A percentile compares a stretch with the other conserved stretches of the same genome.
Evolutionary conservation across 2,113 vertebrate genomes (phyloP).

Genomic region (Anguilla rostrata): DNA sequence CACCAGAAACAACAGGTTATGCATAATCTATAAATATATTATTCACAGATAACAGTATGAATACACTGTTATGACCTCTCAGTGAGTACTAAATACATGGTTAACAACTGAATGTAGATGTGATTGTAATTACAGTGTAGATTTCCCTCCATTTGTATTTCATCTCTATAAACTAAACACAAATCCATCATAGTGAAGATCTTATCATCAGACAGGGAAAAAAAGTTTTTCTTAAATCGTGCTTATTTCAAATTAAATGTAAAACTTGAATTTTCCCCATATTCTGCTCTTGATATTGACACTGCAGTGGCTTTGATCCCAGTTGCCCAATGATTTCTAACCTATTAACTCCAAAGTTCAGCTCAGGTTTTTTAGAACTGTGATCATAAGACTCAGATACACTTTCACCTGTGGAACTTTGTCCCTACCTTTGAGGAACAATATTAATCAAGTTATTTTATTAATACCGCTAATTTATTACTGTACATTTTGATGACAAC

Average conservation of each 20-base stretch:
- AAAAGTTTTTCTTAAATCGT: background rate
- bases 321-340: background rate
- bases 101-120: background rate
- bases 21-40: background rate
- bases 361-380: background rate
- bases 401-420: background rate
- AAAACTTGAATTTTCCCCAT: background rate
- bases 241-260: background rate
- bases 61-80: background rate
- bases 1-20: background rate
- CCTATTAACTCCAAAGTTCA: background rate
- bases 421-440: background rate
- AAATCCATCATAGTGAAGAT: too few species aligned
- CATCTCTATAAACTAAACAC: too few species aligned
- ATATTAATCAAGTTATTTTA: background rate
- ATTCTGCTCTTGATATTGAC: background rate
- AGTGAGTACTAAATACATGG: background rate
- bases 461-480: background rate
- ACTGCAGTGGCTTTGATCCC: background rate
- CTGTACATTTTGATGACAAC: background rate
- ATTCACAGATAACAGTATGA: background rate
- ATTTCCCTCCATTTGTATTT: too few species aligned
- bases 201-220: too few species aligned
- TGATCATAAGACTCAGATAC: background rate
- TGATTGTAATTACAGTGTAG: too few species aligned